These are phyloP conservation scores for Cirrhinus mrigala DNA, from an alignment of 2,797 vertebrate species.

Conservation along the genomic window DNA sequence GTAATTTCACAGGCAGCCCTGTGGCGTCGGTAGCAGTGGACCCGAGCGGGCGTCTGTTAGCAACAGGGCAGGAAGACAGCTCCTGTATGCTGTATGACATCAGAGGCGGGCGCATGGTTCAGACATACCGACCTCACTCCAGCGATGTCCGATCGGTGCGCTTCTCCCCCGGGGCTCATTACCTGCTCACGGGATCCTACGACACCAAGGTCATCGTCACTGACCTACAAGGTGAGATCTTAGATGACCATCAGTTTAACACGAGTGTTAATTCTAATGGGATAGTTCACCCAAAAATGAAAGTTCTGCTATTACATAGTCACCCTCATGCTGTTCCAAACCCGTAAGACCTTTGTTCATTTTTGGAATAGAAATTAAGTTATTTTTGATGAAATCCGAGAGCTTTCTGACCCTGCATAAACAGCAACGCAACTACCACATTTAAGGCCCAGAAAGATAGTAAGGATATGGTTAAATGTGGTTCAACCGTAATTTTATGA, in stretches of 20 bases:
- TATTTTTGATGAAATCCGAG: too few relatives aligned
- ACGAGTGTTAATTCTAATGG: not conserved
- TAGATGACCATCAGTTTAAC: not conserved
- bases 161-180: constrained; percentile 96
- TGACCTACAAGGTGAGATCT: constrained; percentile 91
- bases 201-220: constrained; percentile 96
- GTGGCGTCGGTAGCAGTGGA: constrained; percentile 97
- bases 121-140: constrained; percentile 91
- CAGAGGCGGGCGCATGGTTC: constrained; percentile 92
- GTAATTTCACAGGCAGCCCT: constrained; percentile 84
- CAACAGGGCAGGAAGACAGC: constrained; percentile 96
- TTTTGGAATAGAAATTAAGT: too few relatives aligned
- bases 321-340: too few relatives aligned
- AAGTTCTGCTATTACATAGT: too few relatives aligned
- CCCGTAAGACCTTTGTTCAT: too few relatives aligned
- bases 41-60: constrained; percentile 93
- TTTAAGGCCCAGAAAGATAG: too few relatives aligned
- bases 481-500: too few relatives aligned
- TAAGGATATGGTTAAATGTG: too few relatives aligned
- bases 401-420: too few relatives aligned
- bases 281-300: too few relatives aligned
- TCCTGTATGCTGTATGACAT: constrained; percentile 98
- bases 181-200: constrained; percentile 97
- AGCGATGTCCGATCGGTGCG: constrained; percentile 95
- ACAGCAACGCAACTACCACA: too few relatives aligned